These are phyloP conservation scores for Pandemis heparana DNA, from an alignment of 2,888 invertebrate species.

Conservation along the genomic window DNA sequence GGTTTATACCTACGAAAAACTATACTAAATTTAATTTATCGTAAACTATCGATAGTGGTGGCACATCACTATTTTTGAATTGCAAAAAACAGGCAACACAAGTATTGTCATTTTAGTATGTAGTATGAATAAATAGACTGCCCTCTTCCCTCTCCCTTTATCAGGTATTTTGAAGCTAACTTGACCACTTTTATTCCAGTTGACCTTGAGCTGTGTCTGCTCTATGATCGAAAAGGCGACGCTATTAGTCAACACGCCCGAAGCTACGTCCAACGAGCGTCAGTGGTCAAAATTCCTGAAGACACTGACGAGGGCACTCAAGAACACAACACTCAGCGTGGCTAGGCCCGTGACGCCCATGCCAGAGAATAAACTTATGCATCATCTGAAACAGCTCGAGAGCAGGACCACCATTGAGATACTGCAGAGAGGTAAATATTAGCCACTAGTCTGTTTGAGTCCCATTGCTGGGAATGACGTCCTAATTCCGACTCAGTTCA, in stretches of 20 bases:
- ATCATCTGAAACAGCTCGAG: constrained; percentile 71
- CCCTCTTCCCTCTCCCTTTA: too few species aligned
- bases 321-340: constrained; percentile 64
- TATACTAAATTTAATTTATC: too few species aligned
- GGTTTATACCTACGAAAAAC: too few species aligned
- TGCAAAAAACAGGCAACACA: too few species aligned
- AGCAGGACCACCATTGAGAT: constrained; percentile 76
- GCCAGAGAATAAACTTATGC: constrained; percentile 57
- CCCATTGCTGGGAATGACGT: too few species aligned
- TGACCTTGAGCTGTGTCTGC: constrained; percentile 74
- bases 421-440: constrained; percentile 68
- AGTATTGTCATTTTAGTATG: too few species aligned
- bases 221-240: constrained; percentile 71
- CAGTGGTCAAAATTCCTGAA: constrained; percentile 85
- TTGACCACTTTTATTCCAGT: constrained; percentile 55
- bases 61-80: too few species aligned
- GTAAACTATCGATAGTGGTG: too few species aligned
- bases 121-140: too few species aligned
- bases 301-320: constrained; percentile 78
- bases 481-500: too few species aligned
- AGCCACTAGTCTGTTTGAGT: too few species aligned
- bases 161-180: too few species aligned
- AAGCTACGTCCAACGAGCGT: constrained; percentile 75
- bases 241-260: constrained; percentile 68
- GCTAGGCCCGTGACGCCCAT: constrained; percentile 65